Evolutionary conservation across 2,113 vertebrate species (phyloP).

Genomic region (Arizona elegans): DNA sequence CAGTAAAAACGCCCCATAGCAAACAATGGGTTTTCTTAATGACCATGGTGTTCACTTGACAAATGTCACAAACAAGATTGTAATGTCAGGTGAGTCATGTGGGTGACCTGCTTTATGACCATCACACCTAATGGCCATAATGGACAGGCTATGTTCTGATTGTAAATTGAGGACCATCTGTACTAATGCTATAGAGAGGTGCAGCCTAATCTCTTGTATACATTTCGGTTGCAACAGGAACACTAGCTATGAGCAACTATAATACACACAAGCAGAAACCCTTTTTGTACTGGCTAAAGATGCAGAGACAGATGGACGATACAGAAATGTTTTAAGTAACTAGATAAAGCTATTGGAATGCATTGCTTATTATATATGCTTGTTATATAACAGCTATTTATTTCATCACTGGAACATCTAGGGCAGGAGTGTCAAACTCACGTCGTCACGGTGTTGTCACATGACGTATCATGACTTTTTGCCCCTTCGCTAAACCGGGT

Average conservation of each 20-base stretch:
- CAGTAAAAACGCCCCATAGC: background rate
- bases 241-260: background rate
- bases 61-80: background rate
- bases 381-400: background rate
- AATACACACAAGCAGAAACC: background rate
- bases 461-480: too few species aligned
- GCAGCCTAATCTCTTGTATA: background rate
- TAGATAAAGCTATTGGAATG: background rate
- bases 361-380: background rate
- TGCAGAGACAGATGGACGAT: background rate
- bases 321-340: background rate
- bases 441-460: too few species aligned
- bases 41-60: background rate
- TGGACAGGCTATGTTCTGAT: background rate
- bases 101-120: background rate
- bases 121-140: background rate
- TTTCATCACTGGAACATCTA: background rate
- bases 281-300: background rate
- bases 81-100: background rate
- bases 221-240: background rate
- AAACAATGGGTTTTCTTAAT: background rate
- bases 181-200: background rate
- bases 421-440: too few species aligned
- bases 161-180: background rate
- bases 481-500: too few species aligned